A percentile compares a stretch with the other conserved stretches of the same genome.
Conservation (phyloP, 2,797 vertebrate species). For the Micromesistius poutassou region DNA sequence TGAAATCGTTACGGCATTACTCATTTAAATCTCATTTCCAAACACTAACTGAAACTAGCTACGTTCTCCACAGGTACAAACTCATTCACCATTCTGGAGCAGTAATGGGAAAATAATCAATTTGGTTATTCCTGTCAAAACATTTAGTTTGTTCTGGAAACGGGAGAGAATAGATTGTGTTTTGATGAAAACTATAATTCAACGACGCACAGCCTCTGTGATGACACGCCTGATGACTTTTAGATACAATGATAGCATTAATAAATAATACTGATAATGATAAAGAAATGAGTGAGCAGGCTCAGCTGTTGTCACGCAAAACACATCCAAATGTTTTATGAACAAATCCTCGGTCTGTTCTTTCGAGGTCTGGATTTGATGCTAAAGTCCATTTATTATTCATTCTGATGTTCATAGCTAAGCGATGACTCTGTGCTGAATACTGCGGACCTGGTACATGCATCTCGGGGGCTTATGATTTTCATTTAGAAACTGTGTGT, state of each 20-base stretch:
- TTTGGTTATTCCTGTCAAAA: constrained; percentile 4
- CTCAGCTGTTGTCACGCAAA: background rate
- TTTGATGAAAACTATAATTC: constrained; percentile 2
- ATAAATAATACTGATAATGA: background rate
- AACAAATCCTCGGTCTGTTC: background rate
- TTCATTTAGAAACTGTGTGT: background rate
- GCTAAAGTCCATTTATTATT: background rate
- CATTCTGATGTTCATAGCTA: background rate
- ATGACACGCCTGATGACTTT: background rate
- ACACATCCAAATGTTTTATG: background rate
- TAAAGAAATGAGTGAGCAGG: background rate
- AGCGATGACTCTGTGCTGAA: background rate
- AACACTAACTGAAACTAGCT: background rate
- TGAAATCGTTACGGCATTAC: constrained; percentile 2
- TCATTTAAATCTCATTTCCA: constrained; percentile 1
- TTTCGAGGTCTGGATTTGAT: background rate
- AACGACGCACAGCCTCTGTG: background rate
- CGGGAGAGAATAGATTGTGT: constrained; percentile 5
- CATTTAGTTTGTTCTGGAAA: background rate
- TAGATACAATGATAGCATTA: background rate
- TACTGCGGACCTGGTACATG: background rate
- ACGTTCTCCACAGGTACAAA: constrained; percentile 1
- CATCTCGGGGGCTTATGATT: no score
- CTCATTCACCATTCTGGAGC: background rate
- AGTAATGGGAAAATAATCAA: constrained; percentile 3